Conservation (phyloP, 2,888 invertebrate genomes). For the Ophraella communa region DNA sequence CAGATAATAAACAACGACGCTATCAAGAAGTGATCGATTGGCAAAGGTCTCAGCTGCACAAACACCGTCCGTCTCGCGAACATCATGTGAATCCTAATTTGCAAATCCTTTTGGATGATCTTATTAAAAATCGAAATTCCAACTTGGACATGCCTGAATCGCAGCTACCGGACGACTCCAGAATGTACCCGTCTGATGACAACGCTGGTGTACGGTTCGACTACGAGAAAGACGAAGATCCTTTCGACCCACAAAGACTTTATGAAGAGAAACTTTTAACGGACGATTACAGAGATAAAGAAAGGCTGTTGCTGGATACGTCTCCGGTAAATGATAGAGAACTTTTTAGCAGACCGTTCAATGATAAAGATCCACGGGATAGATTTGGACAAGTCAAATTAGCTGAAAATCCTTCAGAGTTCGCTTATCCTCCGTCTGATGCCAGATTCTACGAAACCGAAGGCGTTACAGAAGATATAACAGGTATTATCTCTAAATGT, state of each 20-base stretch:
- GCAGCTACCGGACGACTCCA: constrained; percentile 31
- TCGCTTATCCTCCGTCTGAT: constrained; percentile 57
- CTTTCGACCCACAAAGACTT: constrained; percentile 21
- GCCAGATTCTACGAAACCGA: constrained; percentile 52
- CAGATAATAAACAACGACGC: constrained; percentile 20
- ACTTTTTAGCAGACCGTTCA: background rate
- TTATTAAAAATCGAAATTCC: constrained; percentile 10
- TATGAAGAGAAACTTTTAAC: constrained; percentile 15
- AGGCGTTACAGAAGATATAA: background rate
- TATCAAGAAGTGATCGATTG: constrained; percentile 31
- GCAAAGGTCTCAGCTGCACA: constrained; percentile 26
- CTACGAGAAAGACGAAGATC: constrained; percentile 35
- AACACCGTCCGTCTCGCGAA: constrained; percentile 30
- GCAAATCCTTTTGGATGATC: constrained; percentile 21
- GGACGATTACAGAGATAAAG: constrained; percentile 5
- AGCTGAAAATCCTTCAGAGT: constrained; percentile 52
- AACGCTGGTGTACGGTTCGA: constrained; percentile 46
- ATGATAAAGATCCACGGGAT: constrained; percentile 15
- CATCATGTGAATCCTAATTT: constrained; percentile 22
- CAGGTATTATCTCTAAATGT: background rate
- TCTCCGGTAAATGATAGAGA: constrained; percentile 5
- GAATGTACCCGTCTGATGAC: constrained; percentile 42
- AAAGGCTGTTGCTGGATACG: background rate
- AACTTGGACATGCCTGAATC: constrained; percentile 17
- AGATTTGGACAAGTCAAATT: constrained; percentile 40